These are phyloP conservation scores for Pangasius mekongensis DNA, from an alignment of 2,797 vertebrate genomes.

Conservation along the genomic window DNA sequence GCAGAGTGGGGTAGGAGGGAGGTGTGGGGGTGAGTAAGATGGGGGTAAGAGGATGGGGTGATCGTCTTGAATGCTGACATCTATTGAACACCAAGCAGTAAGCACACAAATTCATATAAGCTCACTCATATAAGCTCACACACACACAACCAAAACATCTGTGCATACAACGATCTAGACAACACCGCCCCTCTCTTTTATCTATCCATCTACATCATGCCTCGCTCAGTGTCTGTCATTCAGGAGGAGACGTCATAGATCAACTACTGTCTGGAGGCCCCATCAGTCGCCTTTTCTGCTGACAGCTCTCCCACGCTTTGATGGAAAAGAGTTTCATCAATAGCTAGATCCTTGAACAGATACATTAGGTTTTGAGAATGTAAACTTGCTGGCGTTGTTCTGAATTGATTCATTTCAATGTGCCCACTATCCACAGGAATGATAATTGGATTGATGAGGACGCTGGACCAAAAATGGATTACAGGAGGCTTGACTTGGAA, in stretches of 20 bases:
- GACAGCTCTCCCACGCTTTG: slow-evolving; percentile 63
- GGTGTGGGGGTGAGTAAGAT: neutral
- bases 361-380: slow-evolving; percentile 56
- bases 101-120: slow-evolving; percentile 51
- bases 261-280: slow-evolving; percentile 62
- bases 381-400: slow-evolving; percentile 43
- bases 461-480: slow-evolving; percentile 51
- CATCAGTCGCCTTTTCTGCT: slow-evolving; percentile 55
- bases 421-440: slow-evolving; percentile 42
- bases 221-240: slow-evolving; percentile 66
- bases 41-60: slow-evolving; percentile 42
- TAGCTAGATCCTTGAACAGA: slow-evolving; percentile 51
- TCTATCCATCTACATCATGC: slow-evolving; percentile 73
- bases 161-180: slow-evolving; percentile 53
- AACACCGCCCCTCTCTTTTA: slow-evolving; percentile 69
- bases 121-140: slow-evolving; percentile 28
- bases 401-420: slow-evolving; percentile 52
- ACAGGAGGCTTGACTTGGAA: slow-evolving; percentile 50
- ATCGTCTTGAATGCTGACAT: slow-evolving; percentile 55
- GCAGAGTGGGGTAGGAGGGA: slow-evolving; percentile 35
- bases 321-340: slow-evolving; percentile 63
- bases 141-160: slow-evolving; percentile 43
- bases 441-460: slow-evolving; percentile 57
- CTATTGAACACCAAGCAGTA: slow-evolving; percentile 53
- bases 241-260: slow-evolving; percentile 66